Base-by-base conservation (phyloP, 2,113 vertebrate genomes). In the Coturnix japonica region DNA sequence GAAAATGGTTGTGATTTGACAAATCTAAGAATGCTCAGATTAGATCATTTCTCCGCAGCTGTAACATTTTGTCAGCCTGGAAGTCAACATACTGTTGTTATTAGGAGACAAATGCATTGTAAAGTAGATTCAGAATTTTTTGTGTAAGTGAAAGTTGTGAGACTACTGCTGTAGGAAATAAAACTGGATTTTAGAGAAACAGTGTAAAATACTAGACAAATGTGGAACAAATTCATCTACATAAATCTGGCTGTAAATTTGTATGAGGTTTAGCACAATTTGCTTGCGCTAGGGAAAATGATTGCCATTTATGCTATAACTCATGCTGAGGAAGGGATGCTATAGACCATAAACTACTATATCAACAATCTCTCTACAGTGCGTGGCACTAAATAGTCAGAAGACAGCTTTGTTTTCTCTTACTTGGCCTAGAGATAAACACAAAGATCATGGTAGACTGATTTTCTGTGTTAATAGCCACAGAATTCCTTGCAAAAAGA, bases 401-500 rank as follows among this genome's bases (percentile, higher is more conserved):
- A 93, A 85, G 23, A 71, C 26, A 85, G 23, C 23, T 94, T 79
- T 81, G 13, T 88, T 88, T 81, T 71, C 7, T 74, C 4, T 78
- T 63, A 64, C n/a, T 67, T 87, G 22, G 8, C 11, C 4, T 65
- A 59, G 17, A 73, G 6, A 16, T 92, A 82, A 92, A 84, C n/a
- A 79, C 2, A 86, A 81, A 61, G 72, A 75, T 69, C 20, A 23
- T 54, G 21, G 6, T 43, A 87, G 47, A 57, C 2, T 51, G 73
- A 44, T 72, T 74, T 92, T 78, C 33, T 87, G 28, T 69, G 57
- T 39, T 86, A 75, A 70, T 69, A 91, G 33, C 11, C n/a, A 26
- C n/a, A 67, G 46, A 92, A 96, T 83, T 94, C 9, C 18, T 93
- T 21, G 74, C 12, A 72, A 86, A 79, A 88, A 66, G 11, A 11